A percentile compares a stretch with the other conserved stretches of the same genome.
These are phyloP conservation scores for Avahi laniger DNA, from an alignment of 2,797 vertebrate genomes.

Conservation along the genomic window DNA sequence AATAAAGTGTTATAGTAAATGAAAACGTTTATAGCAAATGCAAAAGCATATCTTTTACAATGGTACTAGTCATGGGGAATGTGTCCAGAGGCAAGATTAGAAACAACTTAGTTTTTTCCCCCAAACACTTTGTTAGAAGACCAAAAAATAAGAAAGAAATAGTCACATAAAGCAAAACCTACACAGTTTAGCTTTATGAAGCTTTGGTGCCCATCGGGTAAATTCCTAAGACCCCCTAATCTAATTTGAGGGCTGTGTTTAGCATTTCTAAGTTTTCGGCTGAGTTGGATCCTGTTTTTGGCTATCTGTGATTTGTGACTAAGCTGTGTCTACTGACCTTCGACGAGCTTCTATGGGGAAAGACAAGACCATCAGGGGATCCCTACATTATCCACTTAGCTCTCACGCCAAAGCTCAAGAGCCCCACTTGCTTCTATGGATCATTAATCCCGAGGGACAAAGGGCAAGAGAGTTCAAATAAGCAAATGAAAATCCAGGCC, in stretches of 20 bases:
- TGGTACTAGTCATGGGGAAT: neutral
- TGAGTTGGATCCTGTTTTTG: neutral
- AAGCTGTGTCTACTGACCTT: neutral
- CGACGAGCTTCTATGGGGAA: neutral
- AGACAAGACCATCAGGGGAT: neutral
- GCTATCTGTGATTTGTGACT: neutral
- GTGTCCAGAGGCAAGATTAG: neutral
- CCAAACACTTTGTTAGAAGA: constrained; percentile 16
- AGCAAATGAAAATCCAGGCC: neutral
- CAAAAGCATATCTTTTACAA: neutral
- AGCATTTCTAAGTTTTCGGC: neutral
- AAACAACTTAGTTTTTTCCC: neutral
- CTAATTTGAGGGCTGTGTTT: neutral
- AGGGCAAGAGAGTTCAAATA: neutral
- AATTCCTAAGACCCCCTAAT: neutral
- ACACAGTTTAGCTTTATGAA: neutral
- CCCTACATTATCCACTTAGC: neutral
- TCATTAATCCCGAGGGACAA: neutral
- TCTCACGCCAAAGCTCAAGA: neutral
- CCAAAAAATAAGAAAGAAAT: neutral
- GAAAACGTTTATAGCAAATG: neutral
- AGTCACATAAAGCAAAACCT: neutral
- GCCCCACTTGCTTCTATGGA: neutral
- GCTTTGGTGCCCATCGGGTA: neutral
- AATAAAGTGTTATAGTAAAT: neutral